Conservation (phyloP, 1,140 invertebrate species). For the Chrysopa pallens region DNA sequence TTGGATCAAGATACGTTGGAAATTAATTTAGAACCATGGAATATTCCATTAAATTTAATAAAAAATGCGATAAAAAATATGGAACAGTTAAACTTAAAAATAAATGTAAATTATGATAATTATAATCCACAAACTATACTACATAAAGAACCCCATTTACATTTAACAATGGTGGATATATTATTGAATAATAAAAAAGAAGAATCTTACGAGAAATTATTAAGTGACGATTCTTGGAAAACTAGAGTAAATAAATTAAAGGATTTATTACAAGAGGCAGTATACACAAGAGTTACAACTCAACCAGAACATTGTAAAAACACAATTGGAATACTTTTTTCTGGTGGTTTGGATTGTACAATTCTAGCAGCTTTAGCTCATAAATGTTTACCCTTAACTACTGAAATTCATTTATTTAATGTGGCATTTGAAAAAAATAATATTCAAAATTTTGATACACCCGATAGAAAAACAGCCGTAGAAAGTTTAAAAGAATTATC, state of each 20-base stretch:
- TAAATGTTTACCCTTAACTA: slow-evolving; percentile 42
- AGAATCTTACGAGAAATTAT: slow-evolving; percentile 22
- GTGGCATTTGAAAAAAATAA: slow-evolving; percentile 65
- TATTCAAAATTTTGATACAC: slow-evolving; percentile 40
- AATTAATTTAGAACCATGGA: too few relatives aligned
- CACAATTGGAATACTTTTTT: slow-evolving; percentile 77
- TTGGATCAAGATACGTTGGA: too few relatives aligned
- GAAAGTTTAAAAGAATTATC: slow-evolving; percentile 55
- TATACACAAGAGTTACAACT: slow-evolving; percentile 38
- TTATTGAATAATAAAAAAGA: slow-evolving; percentile 18
- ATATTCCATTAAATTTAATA: too few relatives aligned
- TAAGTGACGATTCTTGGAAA: slow-evolving; percentile 19
- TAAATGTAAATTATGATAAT: too few relatives aligned
- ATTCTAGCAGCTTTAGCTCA: slow-evolving; percentile 67
- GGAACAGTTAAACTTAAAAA: too few relatives aligned
- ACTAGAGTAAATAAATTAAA: slow-evolving; percentile 28
- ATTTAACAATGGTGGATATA: slow-evolving; percentile 13
- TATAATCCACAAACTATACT: too few relatives aligned
- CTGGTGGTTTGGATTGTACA: slow-evolving; percentile 88
- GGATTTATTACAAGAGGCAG: slow-evolving; percentile 36
- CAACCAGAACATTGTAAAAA: slow-evolving; percentile 46
- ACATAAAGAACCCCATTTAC: too few relatives aligned
- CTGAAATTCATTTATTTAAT: slow-evolving; percentile 88
- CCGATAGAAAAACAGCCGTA: slow-evolving; percentile 63
- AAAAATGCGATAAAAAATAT: too few relatives aligned